phyloP scores from a whole-genome alignment of 35 echinoderm and acorn worm genomes.

The Heliocidaris tuberculata region DNA sequence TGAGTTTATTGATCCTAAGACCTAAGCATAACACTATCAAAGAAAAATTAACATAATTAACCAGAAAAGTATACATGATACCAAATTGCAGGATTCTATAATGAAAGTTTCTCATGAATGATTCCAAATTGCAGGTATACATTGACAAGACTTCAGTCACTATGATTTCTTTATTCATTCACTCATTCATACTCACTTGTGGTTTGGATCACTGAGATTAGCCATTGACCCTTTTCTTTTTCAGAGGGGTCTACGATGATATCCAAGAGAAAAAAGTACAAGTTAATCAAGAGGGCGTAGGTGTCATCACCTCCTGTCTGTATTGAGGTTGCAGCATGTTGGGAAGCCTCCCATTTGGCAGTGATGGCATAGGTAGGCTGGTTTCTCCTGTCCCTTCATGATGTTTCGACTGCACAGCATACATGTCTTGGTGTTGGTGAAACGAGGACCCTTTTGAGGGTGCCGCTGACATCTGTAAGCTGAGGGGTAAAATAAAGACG shows the following conservation, averaged over 20 bases:
- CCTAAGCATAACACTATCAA: too few relatives aligned
- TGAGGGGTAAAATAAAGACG: slow-evolving; percentile 13
- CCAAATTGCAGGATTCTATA: too few relatives aligned
- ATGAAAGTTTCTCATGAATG: too few relatives aligned
- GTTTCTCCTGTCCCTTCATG: background rate
- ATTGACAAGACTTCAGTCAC: too few relatives aligned
- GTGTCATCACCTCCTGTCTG: background rate
- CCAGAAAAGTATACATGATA: too few relatives aligned
- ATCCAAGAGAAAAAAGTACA: background rate
- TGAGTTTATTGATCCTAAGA: too few relatives aligned
- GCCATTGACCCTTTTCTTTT: background rate
- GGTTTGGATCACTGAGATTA: background rate
- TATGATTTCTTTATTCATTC: background rate
- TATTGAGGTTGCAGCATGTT: slow-evolving; percentile 47
- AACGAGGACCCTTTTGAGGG: background rate
- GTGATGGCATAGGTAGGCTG: slow-evolving; percentile 57
- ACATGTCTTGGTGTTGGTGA: slow-evolving; percentile 36
- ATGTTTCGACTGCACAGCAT: slow-evolving; percentile 45
- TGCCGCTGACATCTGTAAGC: slow-evolving; percentile 51
- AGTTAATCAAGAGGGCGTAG: too few relatives aligned
- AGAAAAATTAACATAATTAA: too few relatives aligned
- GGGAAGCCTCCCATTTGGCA: slow-evolving; percentile 47
- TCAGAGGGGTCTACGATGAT: background rate
- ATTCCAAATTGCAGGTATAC: too few relatives aligned
- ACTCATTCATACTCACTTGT: background rate